Evolutionary conservation across 64 coral and sea anemone genomes (phyloP), one percentile per base, ranked within the genome.

Genomic region (Trachythela sp.): DNA sequence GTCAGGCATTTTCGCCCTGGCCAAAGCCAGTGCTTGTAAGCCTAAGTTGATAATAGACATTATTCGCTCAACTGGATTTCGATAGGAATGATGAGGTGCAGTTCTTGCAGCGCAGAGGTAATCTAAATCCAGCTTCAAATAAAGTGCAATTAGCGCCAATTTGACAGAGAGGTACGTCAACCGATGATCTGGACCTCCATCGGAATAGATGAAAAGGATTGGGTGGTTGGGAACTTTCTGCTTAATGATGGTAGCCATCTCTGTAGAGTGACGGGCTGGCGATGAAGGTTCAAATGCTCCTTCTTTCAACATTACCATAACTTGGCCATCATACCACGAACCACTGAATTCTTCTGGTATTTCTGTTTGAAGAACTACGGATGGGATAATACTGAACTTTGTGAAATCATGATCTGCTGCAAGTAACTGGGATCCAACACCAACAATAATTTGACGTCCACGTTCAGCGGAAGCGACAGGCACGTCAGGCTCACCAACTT

Each of bases 11-110:
- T n/a, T n/a, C n/a, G n/a, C n/a, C n/a, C n/a, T n/a, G n/a, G n/a
- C n/a, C n/a, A n/a, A n/a, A n/a, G n/a, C n/a, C n/a, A n/a, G n/a
- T n/a, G n/a, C n/a, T n/a, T n/a, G n/a, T n/a, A n/a, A n/a, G n/a
- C n/a, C n/a, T n/a, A n/a, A n/a, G n/a, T n/a, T n/a, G n/a, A 80
- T n/a, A 40, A 80, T 80, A 80, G 75, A 80, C 75, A 80, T 80
- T 80, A 80, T 80, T 29, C 75, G 75, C 34, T 80, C 75, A 80
- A 80, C 75, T 80, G 75, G 75, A 80, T 80, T 80, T 30, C 75
- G 75, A 29, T 80, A 80, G 0, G 30, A 80, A 29, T 80, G 75
- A 80, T 80, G 34, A 0, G 75, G 75, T 80, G 75, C 30, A 80
- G 75, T 80, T 80, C 32, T 1, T 80, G 75, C 75, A 40, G 75